phyloP scores from a whole-genome alignment of 2,797 vertebrate species.

The Protonibea diacanthus region DNA sequence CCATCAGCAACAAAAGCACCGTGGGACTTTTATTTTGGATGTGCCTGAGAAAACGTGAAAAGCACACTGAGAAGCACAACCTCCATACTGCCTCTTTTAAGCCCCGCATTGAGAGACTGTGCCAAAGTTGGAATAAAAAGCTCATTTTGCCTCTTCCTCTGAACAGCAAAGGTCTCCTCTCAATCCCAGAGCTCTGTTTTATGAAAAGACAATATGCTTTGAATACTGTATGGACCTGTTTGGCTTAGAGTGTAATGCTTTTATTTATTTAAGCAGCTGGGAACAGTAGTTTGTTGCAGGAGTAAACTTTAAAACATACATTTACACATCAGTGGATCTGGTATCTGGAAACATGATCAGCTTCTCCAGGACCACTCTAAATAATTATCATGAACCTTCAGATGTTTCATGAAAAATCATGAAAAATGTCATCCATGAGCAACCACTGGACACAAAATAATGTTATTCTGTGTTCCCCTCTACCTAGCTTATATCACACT shows the following conservation, averaged over 20 bases:
- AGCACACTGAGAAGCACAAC: constrained; percentile 76
- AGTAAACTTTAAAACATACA: constrained; percentile 5
- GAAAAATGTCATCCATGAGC: neutral
- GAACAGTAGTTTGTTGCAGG: constrained; percentile 26
- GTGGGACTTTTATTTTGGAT: constrained; percentile 75
- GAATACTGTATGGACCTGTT: constrained; percentile 50
- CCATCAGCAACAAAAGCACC: constrained; percentile 78
- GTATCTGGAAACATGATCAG: neutral
- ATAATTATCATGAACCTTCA: neutral
- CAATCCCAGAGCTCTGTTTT: constrained; percentile 67
- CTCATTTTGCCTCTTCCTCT: constrained; percentile 79
- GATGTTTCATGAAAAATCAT: neutral
- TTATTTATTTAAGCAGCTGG: constrained; percentile 58
- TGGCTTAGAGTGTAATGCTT: constrained; percentile 59
- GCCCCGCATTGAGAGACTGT: constrained; percentile 65
- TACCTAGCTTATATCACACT: neutral
- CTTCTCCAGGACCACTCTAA: neutral
- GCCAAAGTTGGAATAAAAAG: constrained; percentile 84
- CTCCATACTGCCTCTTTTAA: constrained; percentile 73
- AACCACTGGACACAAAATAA: neutral
- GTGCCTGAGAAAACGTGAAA: constrained; percentile 83
- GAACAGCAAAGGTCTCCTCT: constrained; percentile 63
- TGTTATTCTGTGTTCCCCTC: neutral
- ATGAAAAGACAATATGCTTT: constrained; percentile 79
- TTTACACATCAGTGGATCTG: constrained; percentile 5